Evolutionary conservation across 1,140 invertebrate species (phyloP).

Genomic region (Hesperophylax magnus): DNA sequence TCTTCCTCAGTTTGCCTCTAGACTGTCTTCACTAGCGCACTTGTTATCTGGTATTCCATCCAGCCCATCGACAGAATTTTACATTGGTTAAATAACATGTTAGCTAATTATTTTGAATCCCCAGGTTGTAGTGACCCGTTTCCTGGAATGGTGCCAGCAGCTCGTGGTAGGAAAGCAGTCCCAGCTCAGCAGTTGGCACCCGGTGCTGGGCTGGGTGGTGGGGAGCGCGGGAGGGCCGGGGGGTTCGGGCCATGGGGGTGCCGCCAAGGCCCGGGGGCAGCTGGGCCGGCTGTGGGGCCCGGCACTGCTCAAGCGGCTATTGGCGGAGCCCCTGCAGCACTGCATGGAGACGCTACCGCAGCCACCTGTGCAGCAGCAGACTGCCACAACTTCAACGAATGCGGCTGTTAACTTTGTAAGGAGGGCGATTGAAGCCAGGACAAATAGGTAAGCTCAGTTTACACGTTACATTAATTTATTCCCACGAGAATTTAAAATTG

Average conservation of each 20-base stretch:
- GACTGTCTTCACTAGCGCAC: too few species aligned
- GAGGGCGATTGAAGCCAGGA: constrained; percentile 69
- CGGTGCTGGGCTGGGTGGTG: constrained; percentile 96
- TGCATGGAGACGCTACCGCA: constrained; percentile 61
- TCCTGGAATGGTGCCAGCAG: constrained; percentile 87
- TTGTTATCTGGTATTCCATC: too few species aligned
- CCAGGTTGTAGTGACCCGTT: constrained; percentile 83
- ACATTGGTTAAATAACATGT: too few species aligned
- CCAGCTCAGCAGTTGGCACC: constrained; percentile 96
- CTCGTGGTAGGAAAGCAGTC: constrained; percentile 90
- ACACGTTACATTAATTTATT: too few species aligned
- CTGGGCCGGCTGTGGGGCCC: constrained; percentile 89
- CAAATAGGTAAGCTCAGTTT: constrained; percentile 62
- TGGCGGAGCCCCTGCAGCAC: constrained; percentile 64
- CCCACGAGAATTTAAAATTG: too few species aligned
- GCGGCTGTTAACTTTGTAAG: constrained; percentile 67
- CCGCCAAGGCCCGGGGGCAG: constrained; percentile 87
- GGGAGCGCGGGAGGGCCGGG: constrained; percentile 93
- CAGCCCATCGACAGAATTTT: too few species aligned
- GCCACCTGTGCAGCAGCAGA: constrained; percentile 16
- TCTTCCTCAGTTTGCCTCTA: too few species aligned
- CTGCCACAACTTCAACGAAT: constrained; percentile 54
- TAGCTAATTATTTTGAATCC: constrained; percentile 39
- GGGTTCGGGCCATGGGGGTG: constrained; percentile 82
- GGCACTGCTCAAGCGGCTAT: constrained; percentile 64